phyloP scores from a whole-genome alignment of 2,888 invertebrate genomes.

The Dyspetes luteomarginatus region DNA sequence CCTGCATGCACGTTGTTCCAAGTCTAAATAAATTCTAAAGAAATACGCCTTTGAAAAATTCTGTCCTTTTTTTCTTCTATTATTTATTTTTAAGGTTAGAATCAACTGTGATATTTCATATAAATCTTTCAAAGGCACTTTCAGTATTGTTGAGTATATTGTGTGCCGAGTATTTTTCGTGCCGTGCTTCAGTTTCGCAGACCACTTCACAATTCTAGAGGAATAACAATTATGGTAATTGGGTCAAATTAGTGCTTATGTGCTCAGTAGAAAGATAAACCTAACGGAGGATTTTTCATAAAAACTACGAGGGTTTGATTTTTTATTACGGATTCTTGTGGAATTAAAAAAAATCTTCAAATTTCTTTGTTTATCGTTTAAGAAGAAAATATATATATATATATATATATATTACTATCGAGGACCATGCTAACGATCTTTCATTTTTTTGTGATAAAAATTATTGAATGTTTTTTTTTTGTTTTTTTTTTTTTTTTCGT shows the following conservation, averaged over 20 bases:
- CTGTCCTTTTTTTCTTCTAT: not conserved
- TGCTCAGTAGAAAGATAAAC: not conserved
- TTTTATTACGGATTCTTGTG: not conserved
- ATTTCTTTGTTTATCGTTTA: constrained; percentile 3
- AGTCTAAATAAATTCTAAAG: constrained; percentile 13
- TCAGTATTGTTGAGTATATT: not conserved
- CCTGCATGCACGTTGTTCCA: constrained; percentile 32
- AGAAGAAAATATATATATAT: too few relatives aligned
- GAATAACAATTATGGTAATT: constrained; percentile 7
- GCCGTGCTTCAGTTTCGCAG: constrained; percentile 7
- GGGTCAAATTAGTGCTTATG: constrained; percentile 23
- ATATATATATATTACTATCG: constrained; percentile 22
- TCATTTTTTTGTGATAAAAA: not conserved
- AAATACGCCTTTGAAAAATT: constrained; percentile 16
- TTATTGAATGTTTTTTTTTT: not conserved
- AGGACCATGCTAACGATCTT: constrained; percentile 42
- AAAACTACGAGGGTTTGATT: constrained; percentile 7
- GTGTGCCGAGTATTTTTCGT: constrained; percentile 26
- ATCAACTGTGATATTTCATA: not conserved
- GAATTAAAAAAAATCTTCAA: not conserved
- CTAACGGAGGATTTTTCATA: not conserved
- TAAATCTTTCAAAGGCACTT: constrained; percentile 16
- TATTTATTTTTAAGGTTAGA: not conserved
- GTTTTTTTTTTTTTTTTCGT: constrained; percentile 1
- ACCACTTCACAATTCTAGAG: not conserved